Conservation (phyloP, 1,140 invertebrate species). For the Bombus confusus region DNA sequence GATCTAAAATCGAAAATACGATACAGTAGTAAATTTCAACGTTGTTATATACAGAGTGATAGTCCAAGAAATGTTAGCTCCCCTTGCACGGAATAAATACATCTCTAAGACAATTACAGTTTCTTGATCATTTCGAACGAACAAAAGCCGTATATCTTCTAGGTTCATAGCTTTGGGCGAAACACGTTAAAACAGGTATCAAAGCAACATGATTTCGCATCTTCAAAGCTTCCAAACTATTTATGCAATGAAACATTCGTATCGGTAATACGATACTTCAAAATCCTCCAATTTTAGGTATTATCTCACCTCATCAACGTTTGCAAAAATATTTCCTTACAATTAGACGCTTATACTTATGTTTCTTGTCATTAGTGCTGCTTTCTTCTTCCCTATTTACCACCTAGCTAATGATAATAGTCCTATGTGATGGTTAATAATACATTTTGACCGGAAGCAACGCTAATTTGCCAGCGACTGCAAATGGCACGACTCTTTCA, state of each 20-base stretch:
- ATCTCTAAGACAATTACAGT: not conserved
- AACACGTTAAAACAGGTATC: not conserved
- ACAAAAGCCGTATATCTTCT: not conserved
- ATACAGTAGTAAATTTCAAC: not conserved
- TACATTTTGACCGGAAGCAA: not conserved
- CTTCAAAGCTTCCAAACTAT: not conserved
- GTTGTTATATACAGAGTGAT: conserved; percentile 16
- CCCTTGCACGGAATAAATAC: not conserved
- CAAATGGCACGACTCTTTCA: conserved; percentile 12
- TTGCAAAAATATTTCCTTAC: conserved; percentile 10
- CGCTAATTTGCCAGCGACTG: conserved; percentile 4
- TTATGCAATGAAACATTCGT: not conserved
- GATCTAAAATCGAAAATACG: not conserved
- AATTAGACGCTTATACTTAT: not conserved
- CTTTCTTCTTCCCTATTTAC: not conserved
- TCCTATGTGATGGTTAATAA: not conserved
- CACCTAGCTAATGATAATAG: not conserved
- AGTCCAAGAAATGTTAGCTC: not conserved
- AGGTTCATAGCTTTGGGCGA: not conserved
- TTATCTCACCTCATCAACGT: not conserved
- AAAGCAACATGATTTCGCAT: not conserved
- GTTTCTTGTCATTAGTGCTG: not conserved
- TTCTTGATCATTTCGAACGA: not conserved
- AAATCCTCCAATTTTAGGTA: not conserved
- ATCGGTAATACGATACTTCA: not conserved